Percentiles rank a stretch among this genome's conserved stretches.
phyloP scores from a whole-genome alignment of 2,113 vertebrate genomes.

The Eulemur rufifrons region DNA sequence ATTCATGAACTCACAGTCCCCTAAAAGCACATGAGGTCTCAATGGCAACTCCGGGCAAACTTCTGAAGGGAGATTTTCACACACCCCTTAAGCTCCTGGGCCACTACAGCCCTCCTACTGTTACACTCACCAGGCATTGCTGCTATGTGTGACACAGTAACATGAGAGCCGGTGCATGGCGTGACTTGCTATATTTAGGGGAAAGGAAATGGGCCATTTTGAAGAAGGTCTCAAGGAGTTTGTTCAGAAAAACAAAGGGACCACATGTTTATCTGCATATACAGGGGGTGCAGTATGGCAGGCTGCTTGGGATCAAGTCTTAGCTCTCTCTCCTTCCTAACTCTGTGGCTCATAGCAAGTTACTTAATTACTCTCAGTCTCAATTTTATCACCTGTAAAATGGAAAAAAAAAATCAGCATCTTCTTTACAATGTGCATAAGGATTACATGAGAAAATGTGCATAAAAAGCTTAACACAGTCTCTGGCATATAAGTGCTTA shows the following conservation, averaged over 20 bases:
- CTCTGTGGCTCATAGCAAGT: not conserved
- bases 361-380: constrained; percentile 16
- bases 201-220: constrained; percentile 75
- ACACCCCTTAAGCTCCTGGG: constrained; percentile 72
- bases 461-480: not conserved
- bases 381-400: constrained; percentile 31
- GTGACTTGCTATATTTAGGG: constrained; percentile 73
- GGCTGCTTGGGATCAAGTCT: not conserved
- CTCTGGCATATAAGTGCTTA: not conserved
- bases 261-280: not conserved
- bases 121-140: constrained; percentile 73
- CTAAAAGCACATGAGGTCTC: constrained; percentile 59
- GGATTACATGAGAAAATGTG: constrained; percentile 8
- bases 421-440: not conserved
- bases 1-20: constrained; percentile 83
- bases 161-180: not conserved
- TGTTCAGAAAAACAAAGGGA: constrained; percentile 56
- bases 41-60: constrained; percentile 70
- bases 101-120: constrained; percentile 68
- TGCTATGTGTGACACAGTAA: constrained; percentile 63
- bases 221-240: constrained; percentile 65
- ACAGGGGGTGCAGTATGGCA: not conserved
- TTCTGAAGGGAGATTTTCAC: constrained; percentile 74
- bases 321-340: not conserved
- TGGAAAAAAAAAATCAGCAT: not conserved